These are phyloP conservation scores for Pycnonotus jocosus DNA, from an alignment of 2,113 vertebrate genomes.

Conservation along the genomic window DNA sequence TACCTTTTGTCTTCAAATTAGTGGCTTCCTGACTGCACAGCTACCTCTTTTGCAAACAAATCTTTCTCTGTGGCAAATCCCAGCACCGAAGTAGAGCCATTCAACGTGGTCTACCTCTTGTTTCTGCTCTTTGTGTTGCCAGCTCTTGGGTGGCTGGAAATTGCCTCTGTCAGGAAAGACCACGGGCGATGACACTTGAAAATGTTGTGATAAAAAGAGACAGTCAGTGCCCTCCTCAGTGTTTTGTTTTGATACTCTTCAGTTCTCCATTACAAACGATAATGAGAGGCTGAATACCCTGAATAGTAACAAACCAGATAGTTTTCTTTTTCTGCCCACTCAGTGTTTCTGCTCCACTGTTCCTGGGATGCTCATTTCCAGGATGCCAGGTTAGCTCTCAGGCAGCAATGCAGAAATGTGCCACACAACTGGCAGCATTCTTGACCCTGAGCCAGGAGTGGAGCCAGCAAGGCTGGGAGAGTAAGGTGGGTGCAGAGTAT, in stretches of 20 bases:
- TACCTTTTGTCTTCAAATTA: background rate
- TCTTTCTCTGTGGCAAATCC: background rate
- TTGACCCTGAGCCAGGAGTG: fast-evolving
- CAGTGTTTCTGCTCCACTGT: background rate
- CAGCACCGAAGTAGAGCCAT: background rate
- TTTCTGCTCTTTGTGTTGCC: background rate
- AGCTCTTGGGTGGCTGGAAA: background rate
- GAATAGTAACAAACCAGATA: background rate
- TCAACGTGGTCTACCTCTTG: background rate
- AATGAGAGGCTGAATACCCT: conserved; percentile 5
- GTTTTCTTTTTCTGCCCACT: conserved; percentile 13
- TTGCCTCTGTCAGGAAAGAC: background rate
- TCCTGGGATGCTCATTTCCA: background rate
- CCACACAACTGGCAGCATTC: background rate
- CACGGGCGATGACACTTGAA: fast-evolving
- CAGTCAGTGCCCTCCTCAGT: background rate
- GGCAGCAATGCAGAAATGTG: background rate
- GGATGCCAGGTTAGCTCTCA: background rate
- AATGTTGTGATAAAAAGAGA: conserved; percentile 23
- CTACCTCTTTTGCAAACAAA: background rate
- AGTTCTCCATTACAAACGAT: background rate
- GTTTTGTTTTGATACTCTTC: conserved; percentile 28
- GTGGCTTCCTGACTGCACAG: background rate
- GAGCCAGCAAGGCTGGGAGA: background rate
- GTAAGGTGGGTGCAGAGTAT: background rate